Evolutionary conservation across 2,797 vertebrate species (phyloP).

Genomic region (Gila robusta): DNA sequence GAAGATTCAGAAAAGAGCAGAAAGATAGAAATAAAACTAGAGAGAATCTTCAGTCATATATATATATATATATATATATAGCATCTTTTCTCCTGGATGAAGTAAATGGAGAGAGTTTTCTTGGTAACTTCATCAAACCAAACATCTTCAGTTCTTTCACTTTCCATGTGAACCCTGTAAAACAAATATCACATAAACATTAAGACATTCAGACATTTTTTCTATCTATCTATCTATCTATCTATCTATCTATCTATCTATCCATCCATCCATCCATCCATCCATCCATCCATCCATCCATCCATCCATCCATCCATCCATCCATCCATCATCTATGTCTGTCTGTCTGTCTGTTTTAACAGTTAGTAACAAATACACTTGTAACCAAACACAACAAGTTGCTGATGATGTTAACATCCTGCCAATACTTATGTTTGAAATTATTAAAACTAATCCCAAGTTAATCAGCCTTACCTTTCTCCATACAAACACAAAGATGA

Average conservation of each 20-base stretch:
- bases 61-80: not conserved
- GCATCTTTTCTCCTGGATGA: not conserved
- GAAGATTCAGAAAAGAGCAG: not conserved
- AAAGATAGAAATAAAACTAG: not conserved
- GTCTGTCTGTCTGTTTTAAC: not conserved
- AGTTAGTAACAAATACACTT: not conserved
- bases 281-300: not conserved
- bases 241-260: slow-evolving; percentile 2
- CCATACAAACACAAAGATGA: slow-evolving; percentile 70
- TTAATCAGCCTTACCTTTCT: slow-evolving; percentile 69
- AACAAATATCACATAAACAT: not conserved
- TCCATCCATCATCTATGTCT: not conserved
- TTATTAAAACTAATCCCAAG: not conserved
- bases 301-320: not conserved
- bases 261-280: not conserved
- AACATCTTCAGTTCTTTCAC: not conserved
- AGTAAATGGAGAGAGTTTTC: not conserved
- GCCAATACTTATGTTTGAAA: not conserved
- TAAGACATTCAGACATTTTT: not conserved
- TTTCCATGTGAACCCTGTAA: slow-evolving; percentile 16
- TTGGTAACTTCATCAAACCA: not conserved
- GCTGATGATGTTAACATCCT: not conserved
- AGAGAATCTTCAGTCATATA: not conserved
- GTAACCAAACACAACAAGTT: not conserved
- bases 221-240: not conserved